Evolutionary conservation across 2,113 vertebrate species (phyloP).

Genomic region (Trogon surrucura): DNA sequence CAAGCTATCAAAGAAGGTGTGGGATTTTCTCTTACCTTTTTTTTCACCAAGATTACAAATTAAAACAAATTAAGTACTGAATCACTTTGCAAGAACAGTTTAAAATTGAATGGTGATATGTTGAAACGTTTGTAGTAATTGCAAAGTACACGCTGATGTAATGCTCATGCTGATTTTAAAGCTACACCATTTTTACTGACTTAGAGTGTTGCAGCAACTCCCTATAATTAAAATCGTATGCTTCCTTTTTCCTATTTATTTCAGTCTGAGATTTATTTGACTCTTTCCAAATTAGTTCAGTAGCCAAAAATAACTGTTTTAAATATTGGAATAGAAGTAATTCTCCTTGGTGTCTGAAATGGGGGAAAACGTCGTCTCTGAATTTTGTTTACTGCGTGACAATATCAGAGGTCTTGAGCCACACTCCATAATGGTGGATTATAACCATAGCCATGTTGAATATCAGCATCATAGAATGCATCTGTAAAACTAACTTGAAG

Average conservation of each 20-base stretch:
- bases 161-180: background rate
- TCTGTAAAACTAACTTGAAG: background rate
- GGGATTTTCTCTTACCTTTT: background rate
- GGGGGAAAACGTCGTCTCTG: background rate
- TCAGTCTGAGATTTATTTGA: background rate
- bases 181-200: background rate
- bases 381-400: background rate
- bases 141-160: background rate
- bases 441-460: background rate
- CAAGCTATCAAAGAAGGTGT: constrained; percentile 97
- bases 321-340: background rate
- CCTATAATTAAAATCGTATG: background rate
- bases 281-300: background rate
- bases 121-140: background rate
- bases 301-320: background rate
- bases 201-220: background rate
- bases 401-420: background rate
- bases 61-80: background rate
- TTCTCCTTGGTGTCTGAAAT: background rate
- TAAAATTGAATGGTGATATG: background rate
- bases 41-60: background rate
- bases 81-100: background rate
- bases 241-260: background rate
- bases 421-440: background rate
- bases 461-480: background rate